Base-by-base conservation (phyloP, 2,113 vertebrate species). In the Notothenia coriiceps region DNA sequence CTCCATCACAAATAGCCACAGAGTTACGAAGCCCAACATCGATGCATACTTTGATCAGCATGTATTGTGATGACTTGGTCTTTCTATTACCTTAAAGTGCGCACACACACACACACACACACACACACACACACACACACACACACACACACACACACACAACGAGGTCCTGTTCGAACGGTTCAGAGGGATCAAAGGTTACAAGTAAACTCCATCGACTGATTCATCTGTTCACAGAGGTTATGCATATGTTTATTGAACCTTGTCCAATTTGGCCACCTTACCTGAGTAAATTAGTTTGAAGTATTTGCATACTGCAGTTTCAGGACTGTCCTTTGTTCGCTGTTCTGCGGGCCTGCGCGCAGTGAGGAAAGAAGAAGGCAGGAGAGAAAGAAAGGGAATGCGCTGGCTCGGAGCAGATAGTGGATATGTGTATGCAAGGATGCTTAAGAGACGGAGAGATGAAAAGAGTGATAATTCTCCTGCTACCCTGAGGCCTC, bases 391-490 rank as follows among this genome's bases (percentile, higher is more conserved):
- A 70, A 74, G 76, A 86, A 57, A 77, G 50, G 62, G 22, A 66
- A 52, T 1, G 47, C 2, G 10, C 55, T 79, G 0, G 74, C 79
- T 88, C 70, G 10, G 2, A 91, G 89, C 85, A 68, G 73, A 86
- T 13, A 72, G 84, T 54, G 80, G 80, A 71, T 67, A 35, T 86
- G 88, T 88, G 78, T 74, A 85, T 83, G 82, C 77, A 59, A 88
- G 90, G 86, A 92, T 92, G 81, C 29, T 77, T 74, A 49, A 77
- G 88, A 91, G 89, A 90, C 81, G 52, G 33, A 65, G 83, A 91
- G 89, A 93, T 92, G 91, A 93, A 92, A 92, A 90, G 91, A 93
- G 93, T 87, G 90, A 93, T 93, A 88, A 94, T 93, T 93, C 90
- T 91, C 82, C 80, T 64, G 83, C 79, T 89, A 82, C 84, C 91